These are phyloP conservation scores for Cyclina sinensis DNA, from an alignment of 1,140 invertebrate species.

Conservation along the genomic window DNA sequence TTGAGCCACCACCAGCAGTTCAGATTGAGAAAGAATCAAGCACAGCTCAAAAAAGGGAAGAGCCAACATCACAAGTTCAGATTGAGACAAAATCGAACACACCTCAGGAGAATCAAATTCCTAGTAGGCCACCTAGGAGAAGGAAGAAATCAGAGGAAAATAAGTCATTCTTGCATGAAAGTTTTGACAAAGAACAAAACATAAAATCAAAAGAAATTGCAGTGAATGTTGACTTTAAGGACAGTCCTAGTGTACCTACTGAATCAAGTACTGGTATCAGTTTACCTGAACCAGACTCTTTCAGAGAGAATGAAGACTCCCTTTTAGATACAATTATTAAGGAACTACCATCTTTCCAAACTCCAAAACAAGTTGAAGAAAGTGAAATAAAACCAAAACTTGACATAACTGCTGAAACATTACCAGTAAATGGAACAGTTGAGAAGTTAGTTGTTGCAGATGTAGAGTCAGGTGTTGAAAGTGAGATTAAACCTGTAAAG, in stretches of 20 bases:
- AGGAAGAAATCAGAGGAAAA: conserved; percentile 58
- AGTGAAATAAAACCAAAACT: neutral
- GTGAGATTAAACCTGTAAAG: conserved; percentile 59
- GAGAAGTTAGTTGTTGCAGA: conserved; percentile 16
- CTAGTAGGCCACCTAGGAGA: conserved; percentile 53
- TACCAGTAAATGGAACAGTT: conserved; percentile 17
- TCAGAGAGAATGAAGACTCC: conserved; percentile 31
- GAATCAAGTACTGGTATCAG: neutral
- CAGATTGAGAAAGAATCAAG: neutral
- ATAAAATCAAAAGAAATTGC: conserved; percentile 59
- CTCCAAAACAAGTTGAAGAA: conserved; percentile 10
- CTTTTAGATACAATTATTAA: conserved; percentile 45
- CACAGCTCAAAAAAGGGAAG: neutral
- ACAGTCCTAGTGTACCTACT: neutral
- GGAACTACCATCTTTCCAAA: conserved; percentile 39
- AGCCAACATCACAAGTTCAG: neutral
- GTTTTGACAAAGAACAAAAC: conserved; percentile 49
- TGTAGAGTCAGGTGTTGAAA: conserved; percentile 25
- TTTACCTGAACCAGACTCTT: conserved; percentile 24
- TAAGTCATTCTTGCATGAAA: conserved; percentile 58
- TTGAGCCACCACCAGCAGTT: neutral
- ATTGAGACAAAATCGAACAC: neutral
- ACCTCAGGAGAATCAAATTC: neutral
- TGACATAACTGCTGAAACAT: neutral
- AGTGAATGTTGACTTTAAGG: conserved; percentile 53